Conservation (phyloP, 2,797 vertebrate species). For the Enteromius radiatus region DNA sequence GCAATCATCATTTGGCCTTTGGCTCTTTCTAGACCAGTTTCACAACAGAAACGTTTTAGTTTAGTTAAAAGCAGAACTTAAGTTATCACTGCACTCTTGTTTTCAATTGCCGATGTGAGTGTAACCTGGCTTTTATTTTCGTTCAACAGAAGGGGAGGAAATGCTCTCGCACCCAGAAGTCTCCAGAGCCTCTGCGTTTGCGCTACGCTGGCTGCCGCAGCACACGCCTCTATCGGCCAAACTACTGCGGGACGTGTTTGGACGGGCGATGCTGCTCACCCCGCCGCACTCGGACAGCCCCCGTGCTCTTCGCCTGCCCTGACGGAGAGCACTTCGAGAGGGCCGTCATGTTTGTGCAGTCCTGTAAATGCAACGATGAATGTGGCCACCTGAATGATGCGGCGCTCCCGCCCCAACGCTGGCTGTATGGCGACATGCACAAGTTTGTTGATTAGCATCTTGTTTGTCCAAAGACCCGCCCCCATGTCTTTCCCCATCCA, state of each 20-base stretch:
- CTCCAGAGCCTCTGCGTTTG: constrained; percentile 77
- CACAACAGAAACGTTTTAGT: background rate
- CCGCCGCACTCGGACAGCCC: constrained; percentile 75
- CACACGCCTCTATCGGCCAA: constrained; percentile 77
- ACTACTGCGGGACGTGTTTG: constrained; percentile 80
- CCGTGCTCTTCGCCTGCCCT: constrained; percentile 75
- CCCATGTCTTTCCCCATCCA: constrained; percentile 56
- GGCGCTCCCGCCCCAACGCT: constrained; percentile 72
- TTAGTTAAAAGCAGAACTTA: background rate
- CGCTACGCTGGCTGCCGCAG: constrained; percentile 80
- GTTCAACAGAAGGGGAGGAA: constrained; percentile 79
- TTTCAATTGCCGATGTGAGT: background rate
- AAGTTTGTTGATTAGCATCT: constrained; percentile 78
- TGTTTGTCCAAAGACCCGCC: constrained; percentile 40
- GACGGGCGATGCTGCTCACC: constrained; percentile 82
- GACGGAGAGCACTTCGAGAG: constrained; percentile 75
- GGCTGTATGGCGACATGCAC: constrained; percentile 80
- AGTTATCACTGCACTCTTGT: background rate
- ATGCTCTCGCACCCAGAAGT: constrained; percentile 81
- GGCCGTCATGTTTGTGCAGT: constrained; percentile 82
- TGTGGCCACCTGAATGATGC: constrained; percentile 79
- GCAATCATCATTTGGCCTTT: constrained; percentile 5
- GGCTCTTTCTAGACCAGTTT: background rate
- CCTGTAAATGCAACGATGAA: constrained; percentile 80
- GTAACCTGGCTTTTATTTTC: background rate